Percentiles rank a stretch among this genome's conserved stretches.
These are phyloP conservation scores for Syngnathus floridae DNA, from an alignment of 2,113 vertebrate genomes.

Conservation along the genomic window DNA sequence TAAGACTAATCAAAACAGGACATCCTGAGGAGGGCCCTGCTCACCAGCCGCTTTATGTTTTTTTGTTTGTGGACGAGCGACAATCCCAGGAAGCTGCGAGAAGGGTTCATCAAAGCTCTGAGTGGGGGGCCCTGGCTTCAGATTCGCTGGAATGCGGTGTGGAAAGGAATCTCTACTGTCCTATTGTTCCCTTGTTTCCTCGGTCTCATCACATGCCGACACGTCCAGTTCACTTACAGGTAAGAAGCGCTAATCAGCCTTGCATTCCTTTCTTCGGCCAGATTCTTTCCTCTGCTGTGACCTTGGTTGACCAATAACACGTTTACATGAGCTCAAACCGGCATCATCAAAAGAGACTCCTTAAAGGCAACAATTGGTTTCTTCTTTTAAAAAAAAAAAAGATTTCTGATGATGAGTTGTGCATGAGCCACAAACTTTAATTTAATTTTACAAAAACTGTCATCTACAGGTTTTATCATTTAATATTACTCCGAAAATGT, in stretches of 20 bases:
- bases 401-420: conserved; percentile 7
- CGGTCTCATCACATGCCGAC: conserved; percentile 70
- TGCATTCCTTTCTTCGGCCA: conserved; percentile 55
- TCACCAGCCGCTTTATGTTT: conserved; percentile 63
- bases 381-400: conserved; percentile 21
- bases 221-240: conserved; percentile 69
- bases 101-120: conserved; percentile 96
- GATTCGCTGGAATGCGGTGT: conserved; percentile 78
- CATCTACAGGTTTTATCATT: background rate
- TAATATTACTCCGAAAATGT: background rate
- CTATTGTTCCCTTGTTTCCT: conserved; percentile 97
- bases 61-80: conserved; percentile 85
- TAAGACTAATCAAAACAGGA: conserved; percentile 99
- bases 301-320: conserved; percentile 47
- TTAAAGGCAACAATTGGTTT: conserved; percentile 33
- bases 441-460: background rate
- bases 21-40: conserved; percentile 85
- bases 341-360: conserved; percentile 37
- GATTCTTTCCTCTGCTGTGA: conserved; percentile 59
- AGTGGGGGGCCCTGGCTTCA: conserved; percentile 78
- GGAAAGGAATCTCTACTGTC: conserved; percentile 99
- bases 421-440: background rate
- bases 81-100: conserved; percentile 98
- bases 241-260: conserved; percentile 67
- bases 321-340: conserved; percentile 20